These are phyloP conservation scores for Hemibagrus wyckioides DNA, from an alignment of 2,113 vertebrate genomes.

Conservation along the genomic window DNA sequence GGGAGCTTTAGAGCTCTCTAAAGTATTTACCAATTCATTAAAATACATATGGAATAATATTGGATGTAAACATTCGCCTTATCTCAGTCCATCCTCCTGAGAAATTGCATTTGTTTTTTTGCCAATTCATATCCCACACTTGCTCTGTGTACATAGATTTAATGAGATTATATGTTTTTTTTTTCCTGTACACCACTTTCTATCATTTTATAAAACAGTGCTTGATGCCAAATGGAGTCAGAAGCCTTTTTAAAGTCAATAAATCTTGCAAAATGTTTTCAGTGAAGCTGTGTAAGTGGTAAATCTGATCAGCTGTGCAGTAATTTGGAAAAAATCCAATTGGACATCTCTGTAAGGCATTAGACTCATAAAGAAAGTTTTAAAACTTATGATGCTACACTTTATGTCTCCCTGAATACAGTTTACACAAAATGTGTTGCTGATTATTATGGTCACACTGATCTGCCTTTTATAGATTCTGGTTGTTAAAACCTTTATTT, in stretches of 20 bases:
- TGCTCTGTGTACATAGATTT: neutral
- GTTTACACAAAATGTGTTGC: neutral
- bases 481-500: neutral
- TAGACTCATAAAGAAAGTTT: neutral
- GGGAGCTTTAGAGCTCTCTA: neutral
- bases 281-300: neutral
- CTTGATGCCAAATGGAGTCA: neutral
- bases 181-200: neutral
- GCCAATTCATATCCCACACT: neutral
- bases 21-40: slow-evolving; percentile 17
- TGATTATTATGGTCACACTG: neutral
- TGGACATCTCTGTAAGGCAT: neutral
- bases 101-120: slow-evolving; percentile 7
- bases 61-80: neutral
- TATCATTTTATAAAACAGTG: neutral
- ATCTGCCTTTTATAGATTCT: neutral
- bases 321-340: neutral
- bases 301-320: neutral
- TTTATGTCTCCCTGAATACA: neutral
- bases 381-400: neutral
- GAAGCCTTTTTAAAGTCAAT: slow-evolving; percentile 5
- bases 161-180: neutral
- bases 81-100: neutral
- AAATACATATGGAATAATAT: neutral
- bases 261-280: neutral